Base-by-base conservation (phyloP, 2,113 vertebrate species). In the Caracal caracal region DNA sequence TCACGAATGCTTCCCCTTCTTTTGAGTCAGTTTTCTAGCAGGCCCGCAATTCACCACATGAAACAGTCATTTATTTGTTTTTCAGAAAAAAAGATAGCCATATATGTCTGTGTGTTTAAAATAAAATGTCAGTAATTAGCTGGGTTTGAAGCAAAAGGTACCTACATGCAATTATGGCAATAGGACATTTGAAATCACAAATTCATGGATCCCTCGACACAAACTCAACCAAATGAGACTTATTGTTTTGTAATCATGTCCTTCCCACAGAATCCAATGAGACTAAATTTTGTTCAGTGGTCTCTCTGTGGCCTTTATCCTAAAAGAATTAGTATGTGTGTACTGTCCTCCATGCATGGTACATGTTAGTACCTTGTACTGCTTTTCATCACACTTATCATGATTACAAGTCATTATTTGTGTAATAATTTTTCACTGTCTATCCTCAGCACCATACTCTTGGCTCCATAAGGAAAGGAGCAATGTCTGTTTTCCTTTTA, bases 11-110 rank as follows among this genome's bases (percentile, higher is more conserved):
- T 98, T 98, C 95, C 89, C 4, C 3, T 96, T 51, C 59, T 93
- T 56, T 66, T 66, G 96, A 97, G 94, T 97, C 96, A 97, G 70
- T 98, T 97, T 98, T 84, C 93, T 75, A 93, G 87, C 87, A 97
- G 90, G 59, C 70, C 49, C 71, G 84, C 73, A 90, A 78, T 94
- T 92, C 40, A 80, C 59, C 22, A 88, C 9, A 76, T 87, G 70
- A 88, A 94, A 88, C 47, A 51, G 16, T 88, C 90, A 97, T 68
- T 82, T 53, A 37, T 81, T 91, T 85, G 35, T 81, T 68, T 90
- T 65, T 6, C 2, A 65, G 89, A 61, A 90, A 82, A 76, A 82
- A 76, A 87, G 56, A 96, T 28, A 75, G 85, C 40, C 88, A n/a
- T 66, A n/a, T 83, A 51, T 28, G 24, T 78, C 10, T 79, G 30